Evolutionary conservation across 2,888 invertebrate species (phyloP).

Genomic region (Dasysyrphus tricinctus): DNA sequence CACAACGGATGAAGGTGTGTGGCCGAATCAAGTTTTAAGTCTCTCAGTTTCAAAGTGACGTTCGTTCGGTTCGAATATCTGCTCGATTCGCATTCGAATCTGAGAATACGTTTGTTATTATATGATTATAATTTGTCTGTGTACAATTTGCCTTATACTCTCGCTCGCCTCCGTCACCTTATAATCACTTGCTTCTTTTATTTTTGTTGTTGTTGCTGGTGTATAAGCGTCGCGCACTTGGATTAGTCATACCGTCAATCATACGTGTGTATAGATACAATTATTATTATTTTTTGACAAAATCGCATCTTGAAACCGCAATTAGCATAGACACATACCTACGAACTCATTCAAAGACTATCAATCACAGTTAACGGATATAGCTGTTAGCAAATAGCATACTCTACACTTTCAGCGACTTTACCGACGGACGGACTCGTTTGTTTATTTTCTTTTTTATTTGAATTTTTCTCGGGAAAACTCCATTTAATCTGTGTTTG

Average conservation of each 20-base stretch:
- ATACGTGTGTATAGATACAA: background rate
- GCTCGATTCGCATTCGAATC: conserved; percentile 75
- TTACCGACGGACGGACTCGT: conserved; percentile 14
- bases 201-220: conserved; percentile 21
- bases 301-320: conserved; percentile 39
- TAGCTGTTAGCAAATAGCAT: conserved; percentile 30
- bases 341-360: conserved; percentile 60
- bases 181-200: conserved; percentile 17
- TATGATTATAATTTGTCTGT: conserved; percentile 35
- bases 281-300: background rate
- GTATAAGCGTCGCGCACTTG: conserved; percentile 23
- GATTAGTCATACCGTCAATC: background rate
- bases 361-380: conserved; percentile 61
- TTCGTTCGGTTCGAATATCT: conserved; percentile 81
- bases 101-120: conserved; percentile 47
- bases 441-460: conserved; percentile 26
- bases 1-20: conserved; percentile 65
- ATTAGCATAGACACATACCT: conserved; percentile 52
- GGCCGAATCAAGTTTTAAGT: conserved; percentile 73
- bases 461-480: conserved; percentile 29
- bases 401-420: background rate
- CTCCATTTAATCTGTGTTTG: background rate
- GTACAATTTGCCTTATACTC: conserved; percentile 26
- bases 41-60: conserved; percentile 82
- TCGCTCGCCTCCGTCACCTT: conserved; percentile 32